Conservation (phyloP, 35 echinoderm and acorn worm genomes). For the Ophiothrix spiculata region DNA sequence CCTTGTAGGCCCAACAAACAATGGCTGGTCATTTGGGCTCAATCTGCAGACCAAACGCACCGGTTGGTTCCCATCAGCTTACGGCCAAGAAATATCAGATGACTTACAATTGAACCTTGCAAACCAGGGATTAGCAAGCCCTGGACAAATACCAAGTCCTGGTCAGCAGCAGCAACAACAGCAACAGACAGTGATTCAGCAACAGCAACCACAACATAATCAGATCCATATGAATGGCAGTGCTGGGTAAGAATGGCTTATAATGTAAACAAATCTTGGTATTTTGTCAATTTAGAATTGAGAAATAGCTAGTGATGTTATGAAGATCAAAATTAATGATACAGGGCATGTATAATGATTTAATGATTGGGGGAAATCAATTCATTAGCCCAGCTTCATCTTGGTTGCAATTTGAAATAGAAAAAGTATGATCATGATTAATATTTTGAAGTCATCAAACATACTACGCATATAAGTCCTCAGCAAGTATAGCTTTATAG, state of each 20-base stretch:
- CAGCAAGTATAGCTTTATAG: no score
- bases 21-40: conserved; percentile 92
- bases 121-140: not conserved
- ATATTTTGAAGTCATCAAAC: no score
- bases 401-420: no score
- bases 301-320: no score
- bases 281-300: no score
- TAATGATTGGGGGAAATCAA: no score
- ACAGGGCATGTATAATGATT: not conserved
- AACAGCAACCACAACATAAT: not conserved
- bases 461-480: no score
- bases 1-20: conserved; percentile 82
- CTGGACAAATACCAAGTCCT: not conserved
- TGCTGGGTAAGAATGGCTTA: no score
- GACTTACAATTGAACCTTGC: not conserved
- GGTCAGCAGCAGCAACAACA: not conserved
- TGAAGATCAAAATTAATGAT: no score
- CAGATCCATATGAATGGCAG: not conserved
- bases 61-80: conserved; percentile 91
- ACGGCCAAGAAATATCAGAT: conserved; percentile 62
- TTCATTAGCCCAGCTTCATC: no score
- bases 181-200: not conserved
- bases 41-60: conserved; percentile 68
- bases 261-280: no score
- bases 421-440: no score